Evolutionary conservation across 2,888 invertebrate species (phyloP), one percentile per base, ranked within the genome.

Genomic region (Laspeyria flexula): DNA sequence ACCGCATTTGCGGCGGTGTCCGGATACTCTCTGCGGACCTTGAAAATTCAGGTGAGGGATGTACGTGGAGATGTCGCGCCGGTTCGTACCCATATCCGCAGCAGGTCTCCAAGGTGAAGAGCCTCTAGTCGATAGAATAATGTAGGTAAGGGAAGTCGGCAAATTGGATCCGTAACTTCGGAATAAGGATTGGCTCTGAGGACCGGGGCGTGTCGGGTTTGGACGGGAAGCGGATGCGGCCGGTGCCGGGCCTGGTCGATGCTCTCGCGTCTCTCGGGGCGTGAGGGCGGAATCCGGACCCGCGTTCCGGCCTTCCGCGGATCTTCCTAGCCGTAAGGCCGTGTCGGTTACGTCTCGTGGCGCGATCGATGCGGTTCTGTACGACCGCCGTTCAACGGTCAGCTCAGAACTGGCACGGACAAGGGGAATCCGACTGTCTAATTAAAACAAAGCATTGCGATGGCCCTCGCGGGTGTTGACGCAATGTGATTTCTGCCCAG

Each of bases 161-260:
- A 95, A 95, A 93, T 90, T 93, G 86, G 94, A 94, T 93, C 92
- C 90, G 92, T 92, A 92, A 93, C 92, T 92, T 94, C 93, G 94
- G 94, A 92, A 94, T 88, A 95, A 94, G 94, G 94, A 95, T 95
- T 95, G 94, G 94, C 94, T 95, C 94, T 95, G 94, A 94, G 94
- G 94, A 92, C 93, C 90, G 93, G 93, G 94, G 88, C 86, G 88
- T 76, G 89, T 90, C 88, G 93, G 92, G 93, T 93, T 92, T 88
- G 92, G 87, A 90, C 82, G 84, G 85, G 65, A 73, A 64, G 62
- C 67, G 61, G 64, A 65, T 57, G 65, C 58, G 65, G n/a, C n/a
- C n/a, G n/a, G n/a, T n/a, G 65, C 63, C 61, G 49, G 65, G 62
- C 12, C 15, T 44, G 15, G 43, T 43, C 27, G 15, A 37, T 30